Evolutionary conservation across 1,140 invertebrate species (phyloP).

Genomic region (Pachyrhynchus sulphureomaculatus): DNA sequence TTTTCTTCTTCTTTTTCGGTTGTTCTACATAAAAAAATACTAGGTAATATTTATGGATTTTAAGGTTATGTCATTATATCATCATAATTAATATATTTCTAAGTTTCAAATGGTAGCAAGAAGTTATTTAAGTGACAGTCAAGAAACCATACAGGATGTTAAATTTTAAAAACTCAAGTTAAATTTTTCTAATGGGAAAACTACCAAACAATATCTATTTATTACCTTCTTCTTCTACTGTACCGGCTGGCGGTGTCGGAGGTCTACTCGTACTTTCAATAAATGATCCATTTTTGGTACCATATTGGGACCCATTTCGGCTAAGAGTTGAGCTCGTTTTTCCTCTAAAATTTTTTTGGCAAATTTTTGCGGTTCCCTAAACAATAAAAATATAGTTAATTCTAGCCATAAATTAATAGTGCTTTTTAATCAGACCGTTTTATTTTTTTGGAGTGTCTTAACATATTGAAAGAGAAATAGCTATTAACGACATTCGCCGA

Average conservation of each 20-base stretch:
- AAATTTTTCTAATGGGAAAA: too few relatives aligned
- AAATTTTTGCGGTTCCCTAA: constrained; percentile 69
- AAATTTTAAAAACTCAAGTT: too few relatives aligned
- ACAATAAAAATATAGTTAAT: neutral
- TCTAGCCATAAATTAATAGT: neutral
- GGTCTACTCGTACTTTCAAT: constrained; percentile 58
- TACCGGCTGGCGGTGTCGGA: constrained; percentile 56
- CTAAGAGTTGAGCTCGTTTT: constrained; percentile 69
- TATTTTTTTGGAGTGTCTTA: neutral
- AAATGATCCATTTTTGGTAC: constrained; percentile 41
- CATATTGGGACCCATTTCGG: constrained; percentile 55
- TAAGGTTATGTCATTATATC: too few relatives aligned
- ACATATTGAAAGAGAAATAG: too few relatives aligned
- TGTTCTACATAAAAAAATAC: constrained; percentile 26
- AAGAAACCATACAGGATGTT: too few relatives aligned
- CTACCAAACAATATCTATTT: too few relatives aligned
- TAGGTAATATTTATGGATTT: neutral
- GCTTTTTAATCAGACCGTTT: too few relatives aligned
- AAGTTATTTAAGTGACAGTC: too few relatives aligned
- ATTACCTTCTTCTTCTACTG: constrained; percentile 30
- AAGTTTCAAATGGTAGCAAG: too few relatives aligned
- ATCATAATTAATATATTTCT: too few relatives aligned
- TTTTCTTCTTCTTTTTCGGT: constrained; percentile 57
- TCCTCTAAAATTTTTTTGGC: constrained; percentile 70
- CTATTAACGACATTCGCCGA: too few relatives aligned